Evolutionary conservation across 2,797 vertebrate genomes (phyloP).

Genomic region (Antennarius maculatus): DNA sequence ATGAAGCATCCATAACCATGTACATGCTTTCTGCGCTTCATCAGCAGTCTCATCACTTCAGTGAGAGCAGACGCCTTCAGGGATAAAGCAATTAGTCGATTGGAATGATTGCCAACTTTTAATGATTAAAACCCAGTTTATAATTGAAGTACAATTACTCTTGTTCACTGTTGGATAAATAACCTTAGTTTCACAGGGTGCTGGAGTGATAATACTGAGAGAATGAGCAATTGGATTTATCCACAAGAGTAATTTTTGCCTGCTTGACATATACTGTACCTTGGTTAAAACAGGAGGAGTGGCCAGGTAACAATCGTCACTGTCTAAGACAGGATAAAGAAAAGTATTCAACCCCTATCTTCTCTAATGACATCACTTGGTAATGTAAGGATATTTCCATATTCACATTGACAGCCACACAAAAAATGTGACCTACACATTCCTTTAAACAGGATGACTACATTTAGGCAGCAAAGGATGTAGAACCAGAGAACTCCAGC

Average conservation of each 20-base stretch:
- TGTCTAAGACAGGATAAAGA: not conserved
- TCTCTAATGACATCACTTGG: not conserved
- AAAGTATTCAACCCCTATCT: not conserved
- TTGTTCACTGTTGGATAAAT: constrained; percentile 48
- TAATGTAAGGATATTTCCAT: not conserved
- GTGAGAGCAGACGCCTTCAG: constrained; percentile 48
- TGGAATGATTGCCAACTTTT: constrained; percentile 44
- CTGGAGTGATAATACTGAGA: constrained; percentile 17
- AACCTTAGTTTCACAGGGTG: constrained; percentile 38
- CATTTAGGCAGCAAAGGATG: too few relatives aligned
- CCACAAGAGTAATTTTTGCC: not conserved
- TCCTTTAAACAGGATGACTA: too few relatives aligned
- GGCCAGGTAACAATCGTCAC: not conserved
- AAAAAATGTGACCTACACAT: too few relatives aligned
- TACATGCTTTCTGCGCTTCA: constrained; percentile 30
- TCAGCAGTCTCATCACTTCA: constrained; percentile 49
- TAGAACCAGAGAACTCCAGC: too few relatives aligned
- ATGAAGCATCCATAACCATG: constrained; percentile 19
- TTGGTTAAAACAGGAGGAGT: not conserved
- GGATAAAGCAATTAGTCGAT: constrained; percentile 64
- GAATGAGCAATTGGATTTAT: constrained; percentile 13
- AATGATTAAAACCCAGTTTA: constrained; percentile 69
- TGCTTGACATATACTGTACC: not conserved
- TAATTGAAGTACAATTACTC: constrained; percentile 67
- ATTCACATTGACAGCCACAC: not conserved